Conservation (phyloP, 2,113 vertebrate genomes). For the Regulus satrapa region DNA sequence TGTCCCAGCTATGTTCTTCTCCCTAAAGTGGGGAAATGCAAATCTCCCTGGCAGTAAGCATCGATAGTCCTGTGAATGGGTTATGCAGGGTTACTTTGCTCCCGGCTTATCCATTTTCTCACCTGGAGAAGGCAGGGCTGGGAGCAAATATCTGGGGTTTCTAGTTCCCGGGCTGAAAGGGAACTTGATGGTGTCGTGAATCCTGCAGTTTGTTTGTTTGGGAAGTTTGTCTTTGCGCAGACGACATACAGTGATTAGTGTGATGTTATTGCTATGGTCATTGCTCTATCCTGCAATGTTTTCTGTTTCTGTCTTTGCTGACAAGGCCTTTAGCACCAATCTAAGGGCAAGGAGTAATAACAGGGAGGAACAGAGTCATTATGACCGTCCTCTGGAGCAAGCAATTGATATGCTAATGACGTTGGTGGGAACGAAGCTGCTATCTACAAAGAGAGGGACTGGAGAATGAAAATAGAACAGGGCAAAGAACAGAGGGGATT, state of each 20-base stretch:
- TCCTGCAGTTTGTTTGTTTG: neutral
- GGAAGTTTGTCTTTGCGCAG: neutral
- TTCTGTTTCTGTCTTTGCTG: conserved; percentile 32
- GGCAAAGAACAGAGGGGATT: conserved; percentile 5
- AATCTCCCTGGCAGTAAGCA: neutral
- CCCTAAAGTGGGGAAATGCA: neutral
- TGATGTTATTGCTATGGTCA: conserved; percentile 29
- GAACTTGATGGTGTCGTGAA: neutral
- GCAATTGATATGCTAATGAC: conserved; percentile 64
- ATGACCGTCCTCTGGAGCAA: conserved; percentile 45
- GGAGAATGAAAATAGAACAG: conserved; percentile 26
- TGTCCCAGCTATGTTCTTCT: neutral
- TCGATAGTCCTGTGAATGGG: neutral
- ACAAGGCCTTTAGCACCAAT: conserved; percentile 44
- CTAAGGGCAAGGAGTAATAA: conserved; percentile 48
- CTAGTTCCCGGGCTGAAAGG: neutral
- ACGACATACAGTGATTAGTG: conserved; percentile 13
- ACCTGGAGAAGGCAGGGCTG: neutral
- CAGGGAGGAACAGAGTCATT: conserved; percentile 48
- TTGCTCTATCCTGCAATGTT: conserved; percentile 30
- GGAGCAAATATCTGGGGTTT: neutral
- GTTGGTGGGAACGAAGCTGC: neutral
- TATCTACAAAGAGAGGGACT: conserved; percentile 36
- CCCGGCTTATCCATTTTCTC: neutral
- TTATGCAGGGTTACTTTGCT: neutral